Percentiles rank a stretch among this genome's conserved stretches.
Evolutionary conservation across 2,888 invertebrate genomes (phyloP).

Genomic region (Ypsolopha sequella): DNA sequence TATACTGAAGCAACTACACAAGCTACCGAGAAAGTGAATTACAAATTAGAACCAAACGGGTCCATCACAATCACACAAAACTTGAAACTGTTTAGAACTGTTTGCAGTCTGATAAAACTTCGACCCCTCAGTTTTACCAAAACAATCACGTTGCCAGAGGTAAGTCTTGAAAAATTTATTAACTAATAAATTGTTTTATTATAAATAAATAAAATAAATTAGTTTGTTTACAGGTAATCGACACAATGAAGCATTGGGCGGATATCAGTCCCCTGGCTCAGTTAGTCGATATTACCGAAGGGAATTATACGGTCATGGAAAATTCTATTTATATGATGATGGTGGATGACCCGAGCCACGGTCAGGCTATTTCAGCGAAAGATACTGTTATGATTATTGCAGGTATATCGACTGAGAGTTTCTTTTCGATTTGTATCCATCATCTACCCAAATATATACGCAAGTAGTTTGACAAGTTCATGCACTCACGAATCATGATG

Average conservation of each 20-base stretch:
- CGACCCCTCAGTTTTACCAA: conserved; percentile 39
- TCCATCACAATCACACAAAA: too few species aligned
- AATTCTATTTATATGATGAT: conserved; percentile 60
- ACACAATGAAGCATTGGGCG: conserved; percentile 48
- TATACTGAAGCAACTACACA: too few species aligned
- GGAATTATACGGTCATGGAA: conserved; percentile 54
- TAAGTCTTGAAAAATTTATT: conserved; percentile 12
- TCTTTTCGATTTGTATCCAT: background rate
- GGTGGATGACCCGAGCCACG: conserved; percentile 55
- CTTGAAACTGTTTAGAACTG: background rate
- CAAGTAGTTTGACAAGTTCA: too few species aligned
- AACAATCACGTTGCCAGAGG: conserved; percentile 48
- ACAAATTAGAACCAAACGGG: too few species aligned
- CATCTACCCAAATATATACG: too few species aligned
- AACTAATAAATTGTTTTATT: background rate
- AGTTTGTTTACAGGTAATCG: conserved; percentile 31
- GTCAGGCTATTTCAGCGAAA: conserved; percentile 51
- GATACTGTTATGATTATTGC: conserved; percentile 55
- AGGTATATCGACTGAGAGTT: conserved; percentile 25
- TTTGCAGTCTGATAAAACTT: conserved; percentile 39
- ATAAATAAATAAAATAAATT: background rate
- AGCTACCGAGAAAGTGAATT: too few species aligned
- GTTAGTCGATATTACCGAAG: conserved; percentile 47
- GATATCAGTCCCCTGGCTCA: conserved; percentile 50
- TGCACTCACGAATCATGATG: too few species aligned